phyloP scores from a whole-genome alignment of 1,140 invertebrate species.

The Achroia grisella region DNA sequence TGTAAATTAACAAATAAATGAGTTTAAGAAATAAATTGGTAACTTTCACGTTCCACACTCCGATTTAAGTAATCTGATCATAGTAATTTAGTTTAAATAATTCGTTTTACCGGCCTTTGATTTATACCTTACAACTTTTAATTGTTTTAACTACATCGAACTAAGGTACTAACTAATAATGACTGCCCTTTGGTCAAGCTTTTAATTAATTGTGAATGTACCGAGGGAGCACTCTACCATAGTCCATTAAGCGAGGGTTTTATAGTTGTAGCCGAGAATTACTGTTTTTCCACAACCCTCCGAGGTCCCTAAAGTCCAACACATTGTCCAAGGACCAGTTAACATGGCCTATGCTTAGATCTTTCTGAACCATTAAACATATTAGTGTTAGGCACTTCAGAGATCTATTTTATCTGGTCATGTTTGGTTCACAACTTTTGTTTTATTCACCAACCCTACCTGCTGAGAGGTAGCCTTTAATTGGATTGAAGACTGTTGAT shows the following conservation, averaged over 20 bases:
- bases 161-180: slow-evolving; percentile 15
- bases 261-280: slow-evolving; percentile 33
- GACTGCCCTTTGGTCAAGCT: slow-evolving; percentile 9
- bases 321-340: too few relatives aligned
- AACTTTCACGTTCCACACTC: too few relatives aligned
- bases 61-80: too few relatives aligned
- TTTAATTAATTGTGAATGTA: slow-evolving; percentile 51
- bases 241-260: slow-evolving; percentile 59
- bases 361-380: too few relatives aligned
- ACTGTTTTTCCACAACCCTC: slow-evolving; percentile 45
- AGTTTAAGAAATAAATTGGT: too few relatives aligned
- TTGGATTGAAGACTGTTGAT: slow-evolving; percentile 64
- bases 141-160: slow-evolving; percentile 7
- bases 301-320: slow-evolving; percentile 50
- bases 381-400: not conserved
- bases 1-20: too few relatives aligned
- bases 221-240: slow-evolving; percentile 27
- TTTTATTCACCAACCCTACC: slow-evolving; percentile 51
- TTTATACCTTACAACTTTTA: not conserved
- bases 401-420: slow-evolving; percentile 16
- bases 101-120: too few relatives aligned
- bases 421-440: slow-evolving; percentile 32
- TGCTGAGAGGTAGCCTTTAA: slow-evolving; percentile 48
- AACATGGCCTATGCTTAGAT: too few relatives aligned
- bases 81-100: not conserved